These are phyloP conservation scores for Spilosoma lubricipeda DNA, from an alignment of 2,888 invertebrate genomes.

Conservation along the genomic window DNA sequence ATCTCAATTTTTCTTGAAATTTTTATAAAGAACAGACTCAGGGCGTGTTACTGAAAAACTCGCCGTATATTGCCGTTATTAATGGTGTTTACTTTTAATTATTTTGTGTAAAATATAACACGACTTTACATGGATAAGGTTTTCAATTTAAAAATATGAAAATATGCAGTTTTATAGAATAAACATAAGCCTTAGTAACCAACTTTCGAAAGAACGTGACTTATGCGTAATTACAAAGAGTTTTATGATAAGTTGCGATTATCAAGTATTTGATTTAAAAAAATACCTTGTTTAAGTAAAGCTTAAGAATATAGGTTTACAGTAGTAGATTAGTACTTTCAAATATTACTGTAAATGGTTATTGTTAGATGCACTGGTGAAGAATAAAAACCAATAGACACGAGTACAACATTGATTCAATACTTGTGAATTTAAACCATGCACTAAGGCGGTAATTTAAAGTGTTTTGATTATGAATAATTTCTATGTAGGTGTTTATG, in stretches of 20 bases:
- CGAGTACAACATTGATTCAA: neutral
- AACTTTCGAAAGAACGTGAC: slow-evolving; percentile 9
- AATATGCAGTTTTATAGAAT: slow-evolving; percentile 16
- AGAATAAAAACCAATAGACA: neutral
- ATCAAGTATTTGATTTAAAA: neutral
- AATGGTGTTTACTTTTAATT: slow-evolving; percentile 55
- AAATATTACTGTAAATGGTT: neutral
- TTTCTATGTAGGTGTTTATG: neutral
- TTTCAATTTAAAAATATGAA: slow-evolving; percentile 23
- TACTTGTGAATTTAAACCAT: neutral
- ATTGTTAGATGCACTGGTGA: neutral
- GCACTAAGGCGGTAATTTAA: neutral
- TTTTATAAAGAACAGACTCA: slow-evolving; percentile 54
- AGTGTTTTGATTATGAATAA: neutral
- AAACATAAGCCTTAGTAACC: slow-evolving; percentile 16
- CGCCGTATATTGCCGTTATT: slow-evolving; percentile 51
- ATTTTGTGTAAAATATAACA: slow-evolving; percentile 50
- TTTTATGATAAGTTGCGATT: neutral
- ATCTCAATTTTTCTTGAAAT: slow-evolving; percentile 70
- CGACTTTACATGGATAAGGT: slow-evolving; percentile 27
- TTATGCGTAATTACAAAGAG: neutral
- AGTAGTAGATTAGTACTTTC: neutral
- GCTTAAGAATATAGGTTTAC: neutral
- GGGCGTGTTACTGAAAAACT: slow-evolving; percentile 46
- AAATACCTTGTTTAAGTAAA: no score